phyloP scores from a whole-genome alignment of 1,140 invertebrate genomes.

The Drosophila bocki region DNA sequence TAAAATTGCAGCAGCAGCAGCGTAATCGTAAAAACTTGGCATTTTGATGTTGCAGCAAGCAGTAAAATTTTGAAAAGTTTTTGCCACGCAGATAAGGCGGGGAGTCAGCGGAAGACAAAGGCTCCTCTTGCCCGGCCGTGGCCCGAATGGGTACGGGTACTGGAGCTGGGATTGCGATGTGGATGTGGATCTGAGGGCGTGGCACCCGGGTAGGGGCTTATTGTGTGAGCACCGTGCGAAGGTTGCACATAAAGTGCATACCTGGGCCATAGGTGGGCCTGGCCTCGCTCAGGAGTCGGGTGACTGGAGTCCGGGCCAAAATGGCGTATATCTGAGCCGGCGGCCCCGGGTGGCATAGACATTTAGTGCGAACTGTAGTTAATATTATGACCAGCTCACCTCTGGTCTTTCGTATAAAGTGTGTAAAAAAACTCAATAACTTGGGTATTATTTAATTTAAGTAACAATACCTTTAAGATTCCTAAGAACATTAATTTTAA shows the following conservation, averaged over 20 bases:
- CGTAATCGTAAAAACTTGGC: constrained; percentile 83
- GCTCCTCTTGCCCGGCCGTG: constrained; percentile 31
- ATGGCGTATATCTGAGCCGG: constrained; percentile 55
- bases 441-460: background rate
- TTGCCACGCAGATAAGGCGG: constrained; percentile 80
- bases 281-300: background rate
- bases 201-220: constrained; percentile 29
- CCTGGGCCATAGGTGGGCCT: constrained; percentile 48
- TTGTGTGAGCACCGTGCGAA: constrained; percentile 53
- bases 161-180: constrained; percentile 38
- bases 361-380: constrained; percentile 65
- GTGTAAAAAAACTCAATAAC: constrained; percentile 22
- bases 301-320: constrained; percentile 30
- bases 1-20: constrained; percentile 79
- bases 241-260: constrained; percentile 73
- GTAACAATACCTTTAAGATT: background rate
- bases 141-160: constrained; percentile 16
- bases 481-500: background rate
- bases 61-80: constrained; percentile 83
- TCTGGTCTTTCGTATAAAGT: constrained; percentile 37
- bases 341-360: constrained; percentile 51
- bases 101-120: constrained; percentile 48
- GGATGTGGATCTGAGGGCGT: constrained; percentile 33
- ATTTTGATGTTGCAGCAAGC: constrained; percentile 82
- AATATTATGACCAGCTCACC: constrained; percentile 49